Evolutionary conservation across 2,888 invertebrate species (phyloP), one percentile per base, ranked within the genome.

Genomic region (Lasioglossum calceatum): DNA sequence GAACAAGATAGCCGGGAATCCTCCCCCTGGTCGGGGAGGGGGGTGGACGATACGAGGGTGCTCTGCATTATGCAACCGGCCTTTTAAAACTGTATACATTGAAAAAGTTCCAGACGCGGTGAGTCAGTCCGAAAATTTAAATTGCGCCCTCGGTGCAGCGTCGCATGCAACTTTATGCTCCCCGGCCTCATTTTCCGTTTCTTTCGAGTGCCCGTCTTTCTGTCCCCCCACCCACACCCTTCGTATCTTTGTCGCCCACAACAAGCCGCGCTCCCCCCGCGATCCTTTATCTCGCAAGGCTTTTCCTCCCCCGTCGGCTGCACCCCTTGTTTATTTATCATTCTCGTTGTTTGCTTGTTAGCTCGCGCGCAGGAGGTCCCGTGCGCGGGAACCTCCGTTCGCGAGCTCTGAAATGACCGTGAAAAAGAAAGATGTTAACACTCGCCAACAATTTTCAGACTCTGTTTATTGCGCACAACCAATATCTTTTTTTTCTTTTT

Each of bases 81-180:
- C 88, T 91, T 92, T 92, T 92, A 90, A 91, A 91, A 92, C 86
- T 89, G 88, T 88, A 90, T 90, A 91, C 91, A 91, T 92, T 92
- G 91, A 92, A 93, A 93, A 93, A 92, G 89, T 93, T 93, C 77
- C 78, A 81, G 86, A 78, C 82, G 76, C 74, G 81, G 76, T 77
- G 77, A 82, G 76, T 79, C 79, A 70, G 80, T 84, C 85, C 89
- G 82, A 90, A 89, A 92, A 93, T 93, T 93, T 91, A 92, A 92
- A 93, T 93, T 90, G 92, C 91, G 50, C 82, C 88, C 82, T 85
- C 84, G 87, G 54, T 87, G 84, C 78, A 85, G 81, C 82, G 81
- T 79, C 50, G 73, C 81, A 74, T 79, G 77, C 76, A 84, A 87
- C 79, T 87, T 89, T 88, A 84, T 85, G 81, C 74, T n/a, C 23